These are phyloP conservation scores for Mesorhabditis spiculigera DNA, from an alignment of 2,888 invertebrate species.

Conservation along the genomic window DNA sequence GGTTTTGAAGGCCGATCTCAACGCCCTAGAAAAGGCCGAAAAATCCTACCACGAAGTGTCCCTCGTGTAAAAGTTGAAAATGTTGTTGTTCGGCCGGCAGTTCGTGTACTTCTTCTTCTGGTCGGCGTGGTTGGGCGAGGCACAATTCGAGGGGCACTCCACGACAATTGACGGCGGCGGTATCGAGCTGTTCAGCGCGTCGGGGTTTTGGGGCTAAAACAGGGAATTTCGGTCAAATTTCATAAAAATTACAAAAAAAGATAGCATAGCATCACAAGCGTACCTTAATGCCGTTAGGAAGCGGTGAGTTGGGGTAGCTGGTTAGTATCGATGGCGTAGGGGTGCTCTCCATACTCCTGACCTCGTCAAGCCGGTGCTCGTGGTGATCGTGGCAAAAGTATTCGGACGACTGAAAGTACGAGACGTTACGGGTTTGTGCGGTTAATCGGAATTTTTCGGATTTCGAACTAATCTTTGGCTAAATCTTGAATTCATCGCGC, in stretches of 20 bases:
- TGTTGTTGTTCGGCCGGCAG: background rate
- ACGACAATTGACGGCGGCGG: conserved; percentile 37
- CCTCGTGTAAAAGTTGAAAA: conserved; percentile 5
- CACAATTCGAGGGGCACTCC: conserved; percentile 34
- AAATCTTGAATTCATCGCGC: too few species aligned
- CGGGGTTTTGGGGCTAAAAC: too few species aligned
- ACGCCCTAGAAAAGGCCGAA: too few species aligned
- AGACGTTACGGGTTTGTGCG: background rate
- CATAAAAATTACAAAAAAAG: too few species aligned
- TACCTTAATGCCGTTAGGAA: conserved; percentile 6
- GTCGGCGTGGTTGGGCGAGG: conserved; percentile 31
- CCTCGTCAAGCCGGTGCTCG: conserved; percentile 31
- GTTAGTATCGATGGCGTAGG: conserved; percentile 33
- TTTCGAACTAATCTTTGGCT: too few species aligned
- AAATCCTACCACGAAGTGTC: background rate
- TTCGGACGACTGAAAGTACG: conserved; percentile 28
- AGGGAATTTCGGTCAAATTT: too few species aligned
- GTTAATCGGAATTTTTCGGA: too few species aligned
- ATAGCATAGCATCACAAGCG: too few species aligned
- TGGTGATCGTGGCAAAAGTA: conserved; percentile 32
- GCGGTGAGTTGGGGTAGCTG: conserved; percentile 30
- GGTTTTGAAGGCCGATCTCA: too few species aligned
- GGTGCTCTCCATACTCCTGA: conserved; percentile 28
- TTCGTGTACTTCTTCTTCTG: conserved; percentile 6
- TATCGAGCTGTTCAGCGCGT: background rate